These are phyloP conservation scores for Cyaniris semiargus DNA, from an alignment of 2,888 invertebrate species.

Conservation along the genomic window DNA sequence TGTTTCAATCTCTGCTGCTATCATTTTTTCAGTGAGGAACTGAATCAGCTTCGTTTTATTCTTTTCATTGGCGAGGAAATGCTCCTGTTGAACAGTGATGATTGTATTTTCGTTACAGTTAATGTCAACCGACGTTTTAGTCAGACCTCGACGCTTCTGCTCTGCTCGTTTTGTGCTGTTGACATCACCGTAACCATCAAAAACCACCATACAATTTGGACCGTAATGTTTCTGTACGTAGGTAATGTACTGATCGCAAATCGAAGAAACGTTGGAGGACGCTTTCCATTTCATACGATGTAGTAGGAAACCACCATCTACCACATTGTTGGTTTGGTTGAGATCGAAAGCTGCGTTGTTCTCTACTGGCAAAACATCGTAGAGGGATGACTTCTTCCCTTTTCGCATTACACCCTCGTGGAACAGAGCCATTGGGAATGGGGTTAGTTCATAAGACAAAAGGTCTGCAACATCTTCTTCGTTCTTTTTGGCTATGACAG, in stretches of 20 bases:
- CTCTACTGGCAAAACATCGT: constrained; percentile 36
- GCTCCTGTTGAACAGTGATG: constrained; percentile 25
- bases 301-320: constrained; percentile 24
- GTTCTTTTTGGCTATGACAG: constrained; percentile 36
- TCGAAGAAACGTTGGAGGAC: constrained; percentile 32
- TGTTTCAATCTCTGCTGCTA: constrained; percentile 25
- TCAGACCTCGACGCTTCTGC: constrained; percentile 1
- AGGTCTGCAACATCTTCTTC: constrained; percentile 38
- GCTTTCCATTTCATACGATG: constrained; percentile 31
- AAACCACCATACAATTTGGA: constrained; percentile 15
- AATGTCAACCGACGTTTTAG: constrained; percentile 1
- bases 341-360: constrained; percentile 35
- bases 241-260: constrained; percentile 26
- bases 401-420: constrained; percentile 38
- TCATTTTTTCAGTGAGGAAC: constrained; percentile 23
- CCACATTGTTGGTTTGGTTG: constrained; percentile 28
- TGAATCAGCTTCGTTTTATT: constrained; percentile 25
- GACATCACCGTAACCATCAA: constrained; percentile 15
- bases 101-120: constrained; percentile 3
- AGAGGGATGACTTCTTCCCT: constrained; percentile 37
- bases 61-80: constrained; percentile 22
- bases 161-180: constrained; percentile 16
- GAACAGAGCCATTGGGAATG: constrained; percentile 36
- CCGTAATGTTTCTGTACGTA: constrained; percentile 2
- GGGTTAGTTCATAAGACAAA: constrained; percentile 41